Percentiles rank a stretch among this genome's conserved stretches.
Conservation (phyloP, 2,888 invertebrate species). For the Plagiodera versicolora region DNA sequence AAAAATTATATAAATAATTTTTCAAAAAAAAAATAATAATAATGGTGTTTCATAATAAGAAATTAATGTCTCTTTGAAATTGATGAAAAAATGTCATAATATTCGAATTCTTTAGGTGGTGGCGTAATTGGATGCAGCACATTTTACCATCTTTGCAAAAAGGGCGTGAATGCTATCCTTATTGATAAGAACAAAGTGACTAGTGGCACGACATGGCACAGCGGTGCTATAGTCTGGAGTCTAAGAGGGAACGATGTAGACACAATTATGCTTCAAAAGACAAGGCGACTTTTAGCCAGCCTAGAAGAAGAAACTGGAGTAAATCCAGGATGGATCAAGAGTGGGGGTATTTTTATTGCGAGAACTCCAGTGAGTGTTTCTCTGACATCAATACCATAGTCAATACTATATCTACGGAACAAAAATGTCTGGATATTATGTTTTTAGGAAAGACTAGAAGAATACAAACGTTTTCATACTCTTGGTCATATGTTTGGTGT, state of each 20-base stretch:
- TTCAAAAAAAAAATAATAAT: too few relatives aligned
- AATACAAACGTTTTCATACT: conserved; percentile 79
- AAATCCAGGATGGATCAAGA: conserved; percentile 84
- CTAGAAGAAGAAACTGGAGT: conserved; percentile 80
- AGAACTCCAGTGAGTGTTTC: conserved; percentile 64
- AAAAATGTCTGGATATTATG: neutral
- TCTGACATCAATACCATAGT: too few relatives aligned
- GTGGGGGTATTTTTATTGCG: conserved; percentile 89
- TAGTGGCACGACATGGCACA: conserved; percentile 42
- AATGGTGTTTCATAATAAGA: too few relatives aligned
- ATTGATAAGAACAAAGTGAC: conserved; percentile 38
- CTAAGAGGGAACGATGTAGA: conserved; percentile 83
- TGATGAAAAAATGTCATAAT: neutral
- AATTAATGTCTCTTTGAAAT: too few relatives aligned
- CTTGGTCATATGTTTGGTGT: conserved; percentile 79
- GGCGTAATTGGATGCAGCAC: conserved; percentile 40
- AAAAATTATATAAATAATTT: too few relatives aligned
- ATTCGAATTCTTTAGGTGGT: conserved; percentile 36
- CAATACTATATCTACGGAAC: neutral
- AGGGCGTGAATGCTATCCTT: conserved; percentile 37
- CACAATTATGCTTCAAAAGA: conserved; percentile 73
- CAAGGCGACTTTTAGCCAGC: conserved; percentile 67
- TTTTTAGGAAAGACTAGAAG: conserved; percentile 73
- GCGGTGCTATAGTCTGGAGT: conserved; percentile 49
- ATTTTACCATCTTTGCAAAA: conserved; percentile 39